Base-by-base conservation (phyloP, 1,140 invertebrate genomes). In the Hypothenemus hampei region DNA sequence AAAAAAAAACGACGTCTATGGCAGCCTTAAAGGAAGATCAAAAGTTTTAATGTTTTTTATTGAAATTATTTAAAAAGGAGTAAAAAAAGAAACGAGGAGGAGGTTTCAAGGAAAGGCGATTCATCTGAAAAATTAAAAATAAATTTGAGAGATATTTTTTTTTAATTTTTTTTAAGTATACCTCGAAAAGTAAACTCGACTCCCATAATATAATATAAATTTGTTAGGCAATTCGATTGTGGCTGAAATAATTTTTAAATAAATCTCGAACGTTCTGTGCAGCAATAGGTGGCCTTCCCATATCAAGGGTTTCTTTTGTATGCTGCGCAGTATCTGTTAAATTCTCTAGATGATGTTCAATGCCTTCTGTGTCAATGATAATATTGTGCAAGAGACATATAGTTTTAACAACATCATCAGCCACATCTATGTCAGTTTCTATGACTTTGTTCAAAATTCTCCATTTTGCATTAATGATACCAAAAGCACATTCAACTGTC, bases 401-500 rank as follows among this genome's bases (percentile, higher is more conserved):
- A 29, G 52, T 46, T 56, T 67, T 67, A 46, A 68, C 58, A 60
- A 69, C 66, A 41, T 61, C 40, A 45, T 61, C 60, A 47, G 58
- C 62, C 51, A 54, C 36, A 46, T 65, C 50, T 54, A 46, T 43
- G 52, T 37, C 22, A 49, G 67, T 60, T 53, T 61, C 35, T 45
- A 70, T 62, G 22, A 62, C 35, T 50, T 48, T 60, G 33, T 59
- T 51, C 22, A 75, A 71, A 46, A 75, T 68, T 47, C 66, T 59
- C 70, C 68, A 75, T 51, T 70, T 71, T 43, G 66, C 62, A 18
- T 11, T 47, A 0, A 60, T 16, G 26, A 73, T 72, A 24, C 73
- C 72, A 62, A 75, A 75, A 4, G 69, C 64, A 65, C 70, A 72
- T 66, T 73, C 69, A 39, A 74, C 59, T 20, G 59, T 56, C 44